Base-by-base conservation (phyloP, 2,888 invertebrate genomes). In the Ecliptopera silaceata region DNA sequence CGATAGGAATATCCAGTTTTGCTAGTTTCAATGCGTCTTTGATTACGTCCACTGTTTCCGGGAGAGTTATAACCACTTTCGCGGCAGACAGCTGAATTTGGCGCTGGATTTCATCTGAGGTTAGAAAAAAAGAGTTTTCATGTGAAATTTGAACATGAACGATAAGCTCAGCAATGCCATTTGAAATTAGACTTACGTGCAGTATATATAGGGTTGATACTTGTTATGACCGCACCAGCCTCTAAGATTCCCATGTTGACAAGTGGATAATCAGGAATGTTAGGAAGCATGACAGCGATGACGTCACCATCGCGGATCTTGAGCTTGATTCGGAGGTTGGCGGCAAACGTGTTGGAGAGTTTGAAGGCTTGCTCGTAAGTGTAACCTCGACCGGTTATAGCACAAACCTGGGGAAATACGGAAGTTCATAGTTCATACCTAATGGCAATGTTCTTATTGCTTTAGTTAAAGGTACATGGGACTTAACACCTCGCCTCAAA, bases 361-460 rank as follows among this genome's bases (percentile, higher is more conserved):
- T 93, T 93, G 60, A 94, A 92, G 0, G 94, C 79, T 74, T 96
- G 92, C 8, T 93, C 93, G 73, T 93, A 96, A 0, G 95, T 96
- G 69, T 95, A 96, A 11, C 94, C 93, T 64, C 94, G 92, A 2
- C 95, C 95, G 0, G 95, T 95, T 6, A 93, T 70, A 0, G 94
- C 93, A 70, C 96, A 96, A 59, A 95, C 94, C 97, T 97, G 77
- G 26, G n/a, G n/a, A n/a, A n/a, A n/a, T n/a, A n/a, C n/a, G n/a
- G n/a, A n/a, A n/a, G n/a, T n/a, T n/a, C n/a, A n/a, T n/a, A n/a
- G n/a, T n/a, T n/a, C n/a, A n/a, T n/a, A n/a, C n/a, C n/a, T n/a
- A n/a, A n/a, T n/a, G n/a, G n/a, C n/a, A n/a, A n/a, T n/a, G n/a
- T n/a, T n/a, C n/a, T n/a, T n/a, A n/a, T n/a, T n/a, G n/a, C n/a